These are phyloP conservation scores for Pantherophis vulpinus DNA, from an alignment of 2,797 vertebrate species.

Conservation along the genomic window DNA sequence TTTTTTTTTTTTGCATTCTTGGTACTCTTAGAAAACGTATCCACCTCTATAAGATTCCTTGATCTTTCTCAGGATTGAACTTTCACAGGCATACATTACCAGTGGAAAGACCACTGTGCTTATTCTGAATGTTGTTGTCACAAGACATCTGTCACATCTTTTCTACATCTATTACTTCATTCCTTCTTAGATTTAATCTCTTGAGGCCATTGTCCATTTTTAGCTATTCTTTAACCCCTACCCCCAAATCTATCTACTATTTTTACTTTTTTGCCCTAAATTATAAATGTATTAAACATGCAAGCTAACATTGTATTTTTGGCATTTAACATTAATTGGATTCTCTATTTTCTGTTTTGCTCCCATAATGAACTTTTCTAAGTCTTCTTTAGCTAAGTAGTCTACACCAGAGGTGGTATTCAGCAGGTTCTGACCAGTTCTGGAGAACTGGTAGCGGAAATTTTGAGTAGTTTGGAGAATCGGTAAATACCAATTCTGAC, in stretches of 20 bases:
- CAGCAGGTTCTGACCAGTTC: too few species aligned
- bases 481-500: too few species aligned
- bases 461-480: too few species aligned
- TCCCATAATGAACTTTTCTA: neutral
- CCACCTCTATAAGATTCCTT: neutral
- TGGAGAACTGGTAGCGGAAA: too few species aligned
- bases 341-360: neutral
- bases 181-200: neutral
- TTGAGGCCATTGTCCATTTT: neutral
- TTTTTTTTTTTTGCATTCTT: neutral
- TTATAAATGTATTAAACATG: neutral
- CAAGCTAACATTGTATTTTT: neutral
- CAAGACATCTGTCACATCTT: neutral
- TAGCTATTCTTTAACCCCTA: neutral
- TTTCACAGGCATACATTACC: neutral
- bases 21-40: neutral
- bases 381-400: neutral
- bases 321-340: neutral
- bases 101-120: neutral
- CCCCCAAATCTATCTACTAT: neutral
- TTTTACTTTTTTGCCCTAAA: neutral
- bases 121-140: neutral
- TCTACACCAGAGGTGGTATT: neutral
- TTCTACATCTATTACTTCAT: neutral
- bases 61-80: neutral